Conservation (phyloP, 2,113 vertebrate genomes). For the Willisornis vidua region DNA sequence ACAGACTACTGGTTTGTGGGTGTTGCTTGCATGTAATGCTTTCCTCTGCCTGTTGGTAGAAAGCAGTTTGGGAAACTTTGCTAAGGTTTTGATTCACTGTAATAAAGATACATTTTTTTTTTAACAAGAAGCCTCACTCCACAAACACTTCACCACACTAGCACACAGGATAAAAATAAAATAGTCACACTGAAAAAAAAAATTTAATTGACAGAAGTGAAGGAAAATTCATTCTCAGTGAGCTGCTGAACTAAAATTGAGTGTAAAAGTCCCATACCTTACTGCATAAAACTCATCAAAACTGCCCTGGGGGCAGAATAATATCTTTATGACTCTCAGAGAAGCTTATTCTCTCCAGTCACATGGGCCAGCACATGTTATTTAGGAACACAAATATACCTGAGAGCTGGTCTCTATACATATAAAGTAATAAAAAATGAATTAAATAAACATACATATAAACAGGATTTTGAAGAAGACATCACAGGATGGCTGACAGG, state of each 20-base stretch:
- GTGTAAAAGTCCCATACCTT: background rate
- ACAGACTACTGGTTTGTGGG: conserved; percentile 19
- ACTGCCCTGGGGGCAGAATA: background rate
- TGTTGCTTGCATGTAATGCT: background rate
- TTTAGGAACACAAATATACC: background rate
- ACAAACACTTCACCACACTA: background rate
- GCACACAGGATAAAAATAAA: background rate
- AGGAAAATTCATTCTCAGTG: background rate
- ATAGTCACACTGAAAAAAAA: background rate
- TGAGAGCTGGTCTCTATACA: background rate
- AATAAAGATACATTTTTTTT: background rate
- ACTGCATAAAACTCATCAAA: background rate
- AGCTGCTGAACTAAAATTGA: background rate
- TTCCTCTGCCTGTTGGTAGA: background rate
- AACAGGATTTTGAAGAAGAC: background rate
- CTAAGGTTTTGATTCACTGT: background rate
- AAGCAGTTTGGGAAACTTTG: background rate
- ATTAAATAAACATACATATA: background rate
- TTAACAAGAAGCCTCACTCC: background rate
- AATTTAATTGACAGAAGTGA: background rate
- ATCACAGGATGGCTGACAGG: background rate
- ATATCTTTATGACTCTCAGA: background rate
- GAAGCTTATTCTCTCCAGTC: background rate
- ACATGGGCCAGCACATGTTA: background rate
- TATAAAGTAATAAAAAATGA: background rate